These are phyloP conservation scores for Drosophila atripex DNA, from an alignment of 2,888 invertebrate genomes.

Conservation along the genomic window DNA sequence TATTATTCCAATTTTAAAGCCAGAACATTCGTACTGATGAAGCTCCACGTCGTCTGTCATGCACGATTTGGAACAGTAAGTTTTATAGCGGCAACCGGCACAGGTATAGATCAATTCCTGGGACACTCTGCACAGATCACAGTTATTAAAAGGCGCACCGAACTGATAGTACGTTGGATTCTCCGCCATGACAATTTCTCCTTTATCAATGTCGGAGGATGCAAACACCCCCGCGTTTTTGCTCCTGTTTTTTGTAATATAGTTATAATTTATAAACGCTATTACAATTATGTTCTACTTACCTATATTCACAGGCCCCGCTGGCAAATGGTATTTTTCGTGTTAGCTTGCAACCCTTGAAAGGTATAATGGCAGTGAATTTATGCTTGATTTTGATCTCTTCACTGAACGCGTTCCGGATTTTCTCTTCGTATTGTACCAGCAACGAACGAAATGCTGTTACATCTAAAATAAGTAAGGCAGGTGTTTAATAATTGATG, in stretches of 20 bases:
- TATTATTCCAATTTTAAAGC: conserved; percentile 48
- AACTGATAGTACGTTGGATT: conserved; percentile 29
- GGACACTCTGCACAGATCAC: conserved; percentile 40
- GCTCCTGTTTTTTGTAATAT: background rate
- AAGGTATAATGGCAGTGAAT: conserved; percentile 3
- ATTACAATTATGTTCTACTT: background rate
- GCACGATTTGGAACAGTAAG: conserved; percentile 50
- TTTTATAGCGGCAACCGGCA: conserved; percentile 47
- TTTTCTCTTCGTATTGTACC: conserved; percentile 29
- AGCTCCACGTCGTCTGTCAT: conserved; percentile 24
- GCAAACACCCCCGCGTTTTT: conserved; percentile 11
- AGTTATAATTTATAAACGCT: background rate
- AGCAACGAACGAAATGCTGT: conserved; percentile 7
- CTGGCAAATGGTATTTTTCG: conserved; percentile 19
- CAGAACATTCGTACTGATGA: conserved; percentile 45
- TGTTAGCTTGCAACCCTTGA: conserved; percentile 9
- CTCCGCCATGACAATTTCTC: conserved; percentile 32
- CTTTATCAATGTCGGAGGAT: conserved; percentile 17
- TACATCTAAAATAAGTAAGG: conserved; percentile 16
- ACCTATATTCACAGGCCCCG: conserved; percentile 29
- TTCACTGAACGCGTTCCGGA: conserved; percentile 22
- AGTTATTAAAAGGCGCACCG: conserved; percentile 50
- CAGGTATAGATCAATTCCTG: conserved; percentile 49
- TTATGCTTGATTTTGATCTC: background rate
- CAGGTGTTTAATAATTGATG: background rate